Evolutionary conservation across 1,140 invertebrate genomes (phyloP).

Genomic region (Antheraea pernyi): DNA sequence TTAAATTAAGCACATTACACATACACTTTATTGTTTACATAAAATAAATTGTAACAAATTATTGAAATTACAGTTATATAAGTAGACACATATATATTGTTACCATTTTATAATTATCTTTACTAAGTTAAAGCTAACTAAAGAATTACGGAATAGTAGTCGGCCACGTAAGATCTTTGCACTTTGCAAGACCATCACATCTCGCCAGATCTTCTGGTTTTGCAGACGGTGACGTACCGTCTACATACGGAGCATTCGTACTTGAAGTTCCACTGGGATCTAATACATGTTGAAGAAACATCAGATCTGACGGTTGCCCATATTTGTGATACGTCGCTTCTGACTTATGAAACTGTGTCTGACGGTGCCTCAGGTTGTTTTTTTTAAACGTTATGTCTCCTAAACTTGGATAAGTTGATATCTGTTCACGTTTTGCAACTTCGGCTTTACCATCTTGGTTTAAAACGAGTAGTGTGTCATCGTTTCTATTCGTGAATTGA

Average conservation of each 20-base stretch:
- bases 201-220: neutral
- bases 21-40: too few relatives aligned
- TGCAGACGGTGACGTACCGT: neutral
- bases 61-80: too few relatives aligned
- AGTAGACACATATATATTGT: too few relatives aligned
- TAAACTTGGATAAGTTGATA: neutral
- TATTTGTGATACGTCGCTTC: neutral
- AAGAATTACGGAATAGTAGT: neutral
- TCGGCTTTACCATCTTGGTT: neutral
- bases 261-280: neutral
- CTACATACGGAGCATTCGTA: neutral
- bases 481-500: neutral
- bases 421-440: neutral
- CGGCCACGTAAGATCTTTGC: neutral
- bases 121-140: neutral
- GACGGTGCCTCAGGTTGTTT: neutral
- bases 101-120: too few relatives aligned
- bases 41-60: too few relatives aligned
- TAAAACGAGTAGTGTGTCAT: neutral
- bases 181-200: neutral
- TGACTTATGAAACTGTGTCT: neutral
- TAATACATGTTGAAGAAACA: constrained; percentile 1
- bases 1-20: too few relatives aligned
- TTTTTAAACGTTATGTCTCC: neutral
- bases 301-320: neutral